Evolutionary conservation across 2,797 vertebrate genomes (phyloP), one percentile per base, ranked within the genome.

Genomic region (Oryzias dopingdopingensis): DNA sequence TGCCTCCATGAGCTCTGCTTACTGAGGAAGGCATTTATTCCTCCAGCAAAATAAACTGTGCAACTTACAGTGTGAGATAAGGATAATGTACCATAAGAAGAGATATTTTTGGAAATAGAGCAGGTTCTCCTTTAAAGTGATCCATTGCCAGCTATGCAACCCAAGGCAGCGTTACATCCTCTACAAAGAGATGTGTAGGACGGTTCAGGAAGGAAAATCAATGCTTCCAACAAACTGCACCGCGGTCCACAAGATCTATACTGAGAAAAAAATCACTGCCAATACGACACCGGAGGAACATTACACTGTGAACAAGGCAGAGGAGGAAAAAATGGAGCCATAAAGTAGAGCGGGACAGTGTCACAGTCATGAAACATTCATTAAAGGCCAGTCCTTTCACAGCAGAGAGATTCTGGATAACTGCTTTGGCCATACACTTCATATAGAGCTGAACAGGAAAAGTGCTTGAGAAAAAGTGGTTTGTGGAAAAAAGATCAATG

Each of bases 231-330:
- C 70, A 62, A 53, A 59, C 29, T 52, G 63, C 67, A 56, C 54
- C 52, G 16, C 42, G 4, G 47, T 47, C 54, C 49, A 42, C 44
- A 58, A 43, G 59, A 80, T 73, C 77, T 41, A 78, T 79, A 76
- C 48, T 4, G 62, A 81, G 59, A 70, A 73, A 69, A 37, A 74
- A 76, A 76, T 78, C 32, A 74, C 67, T 79, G 72, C 76, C 78
- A 74, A 65, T 69, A 71, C 2, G 7, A 67, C 4, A 3, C 14
- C 5, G 29, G 29, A 47, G 59, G 60, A 52, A 63, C 44, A 73
- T 56, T 53, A 60, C 51, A 44, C 59, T 14, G 65, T 57, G 52
- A 73, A 70, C 65, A 32, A 57, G 56, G 68, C 53, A 0, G 45
- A 53, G 51, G 60, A 64, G 56, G 52, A 62, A 76, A 59, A 72